Percentiles rank a stretch among this genome's conserved stretches.
Conservation (phyloP, 2,797 vertebrate genomes). For the Microhierax caerulescens region DNA sequence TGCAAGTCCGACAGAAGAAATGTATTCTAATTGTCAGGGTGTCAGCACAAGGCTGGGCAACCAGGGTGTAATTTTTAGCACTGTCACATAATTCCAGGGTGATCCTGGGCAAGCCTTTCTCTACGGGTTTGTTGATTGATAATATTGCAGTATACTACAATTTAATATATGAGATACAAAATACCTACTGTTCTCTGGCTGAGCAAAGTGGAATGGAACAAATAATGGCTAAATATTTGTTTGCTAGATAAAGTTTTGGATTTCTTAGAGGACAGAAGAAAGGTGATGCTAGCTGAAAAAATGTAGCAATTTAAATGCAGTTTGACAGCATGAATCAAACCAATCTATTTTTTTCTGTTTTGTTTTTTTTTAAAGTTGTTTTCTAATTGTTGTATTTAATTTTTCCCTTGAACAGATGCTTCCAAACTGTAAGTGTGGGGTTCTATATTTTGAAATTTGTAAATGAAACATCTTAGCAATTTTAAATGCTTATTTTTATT, state of each 20-base stretch:
- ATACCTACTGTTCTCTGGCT: not conserved
- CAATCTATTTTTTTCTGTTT: accelerated
- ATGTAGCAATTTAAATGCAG: not conserved
- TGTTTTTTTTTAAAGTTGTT: not conserved
- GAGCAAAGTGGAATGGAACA: not conserved
- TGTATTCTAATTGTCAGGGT: not conserved
- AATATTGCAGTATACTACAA: not conserved
- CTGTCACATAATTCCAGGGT: not conserved
- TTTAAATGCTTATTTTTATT: not conserved
- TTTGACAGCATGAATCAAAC: not conserved
- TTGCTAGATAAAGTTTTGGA: not conserved
- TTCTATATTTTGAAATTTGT: not conserved
- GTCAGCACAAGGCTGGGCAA: not conserved
- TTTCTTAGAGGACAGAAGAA: not conserved
- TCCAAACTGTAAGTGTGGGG: not conserved
- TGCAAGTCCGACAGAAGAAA: not conserved
- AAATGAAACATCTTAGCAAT: not conserved
- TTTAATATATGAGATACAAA: not conserved
- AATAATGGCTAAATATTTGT: not conserved
- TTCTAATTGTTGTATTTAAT: not conserved
- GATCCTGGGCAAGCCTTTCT: not conserved
- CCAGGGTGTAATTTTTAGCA: not conserved
- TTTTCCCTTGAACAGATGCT: not conserved
- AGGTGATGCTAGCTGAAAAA: not conserved
- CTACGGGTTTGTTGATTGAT: not conserved